These are phyloP conservation scores for Hydrotaea diabolus DNA, from an alignment of 2,888 invertebrate genomes.

Conservation along the genomic window DNA sequence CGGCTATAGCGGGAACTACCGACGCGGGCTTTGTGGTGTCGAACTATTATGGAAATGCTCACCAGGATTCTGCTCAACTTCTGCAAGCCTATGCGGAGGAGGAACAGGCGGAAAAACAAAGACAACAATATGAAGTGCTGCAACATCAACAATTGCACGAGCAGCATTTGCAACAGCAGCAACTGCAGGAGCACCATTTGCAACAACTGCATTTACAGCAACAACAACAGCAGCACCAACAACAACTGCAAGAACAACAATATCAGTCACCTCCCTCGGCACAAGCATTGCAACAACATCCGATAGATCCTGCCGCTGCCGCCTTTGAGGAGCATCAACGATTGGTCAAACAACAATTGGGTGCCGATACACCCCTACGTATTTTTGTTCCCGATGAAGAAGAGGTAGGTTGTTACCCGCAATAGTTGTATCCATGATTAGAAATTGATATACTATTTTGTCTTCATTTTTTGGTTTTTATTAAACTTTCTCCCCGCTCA, in stretches of 20 bases:
- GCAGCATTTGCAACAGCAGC: constrained; percentile 73
- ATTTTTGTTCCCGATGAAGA: constrained; percentile 82
- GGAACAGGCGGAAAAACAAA: constrained; percentile 72
- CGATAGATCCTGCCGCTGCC: constrained; percentile 69
- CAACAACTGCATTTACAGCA: constrained; percentile 65
- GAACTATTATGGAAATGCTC: constrained; percentile 76
- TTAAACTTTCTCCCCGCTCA: too few relatives aligned
- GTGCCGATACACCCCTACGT: constrained; percentile 79
- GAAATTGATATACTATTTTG: not conserved
- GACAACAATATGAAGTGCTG: constrained; percentile 75
- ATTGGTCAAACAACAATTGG: constrained; percentile 76
- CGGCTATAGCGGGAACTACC: constrained; percentile 69
- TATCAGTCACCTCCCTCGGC: constrained; percentile 71
- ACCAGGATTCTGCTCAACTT: constrained; percentile 77
- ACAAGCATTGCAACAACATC: constrained; percentile 50
- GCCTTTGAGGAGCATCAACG: constrained; percentile 78
- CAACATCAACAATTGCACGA: constrained; percentile 71
- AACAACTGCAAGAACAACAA: constrained; percentile 69
- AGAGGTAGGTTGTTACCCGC: constrained; percentile 71
- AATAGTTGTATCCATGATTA: not conserved
- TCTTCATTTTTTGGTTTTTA: constrained; percentile 6
- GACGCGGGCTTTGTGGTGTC: constrained; percentile 79
- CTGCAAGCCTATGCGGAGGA: constrained; percentile 78
- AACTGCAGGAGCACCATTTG: constrained; percentile 65
- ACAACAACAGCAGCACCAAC: constrained; percentile 67